Evolutionary conservation across 2,113 vertebrate species (phyloP), one percentile per base, ranked within the genome.

Genomic region (Macroglossus sobrinus): DNA sequence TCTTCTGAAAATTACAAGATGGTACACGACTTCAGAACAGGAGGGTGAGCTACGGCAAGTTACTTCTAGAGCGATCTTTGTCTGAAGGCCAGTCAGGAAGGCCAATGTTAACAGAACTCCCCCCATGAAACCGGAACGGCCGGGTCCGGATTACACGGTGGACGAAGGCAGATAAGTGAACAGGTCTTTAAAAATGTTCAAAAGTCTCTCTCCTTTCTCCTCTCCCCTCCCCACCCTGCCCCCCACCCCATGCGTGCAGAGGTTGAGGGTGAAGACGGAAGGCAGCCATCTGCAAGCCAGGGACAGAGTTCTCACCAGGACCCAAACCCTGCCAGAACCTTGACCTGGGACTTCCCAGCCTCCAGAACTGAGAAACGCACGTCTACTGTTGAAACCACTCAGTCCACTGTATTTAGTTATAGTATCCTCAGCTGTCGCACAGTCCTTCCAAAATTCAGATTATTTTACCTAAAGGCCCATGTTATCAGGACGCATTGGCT

Each of bases 1-100:
- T 97, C 97, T 93, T 97, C 98, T 98, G 96, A 19, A 93, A 96
- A 63, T 38, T 64, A 95, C 53, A 53, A 85, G 45, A 91, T 0
- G 53, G 96, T 59, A 93, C 5, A 53, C 0, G 8, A 38, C 85
- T 72, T 98, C 38, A 97, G 89, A 91, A 75, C 40, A 45, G 55
- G 45, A 85, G 28, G 38, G 28, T 38, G 4, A 9, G 71, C 10
- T 11, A 16, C 4, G 26, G 6, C 11, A 24, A 5, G 28, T 9
- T 7, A 4, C 19, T 57, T 50, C 28, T 9, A 15, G 30, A 3
- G 53, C 4, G 18, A 69, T 19, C 50, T 57, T 38, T 30, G 43
- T 89, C 84, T 71, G n/a, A 69, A 43, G 85, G 53, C 8, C 22
- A 59, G 75, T 68, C 30, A 78, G 81, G 33, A 75, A 47, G 63